Evolutionary conservation across 2,888 invertebrate species (phyloP).

Genomic region (Plutella xylostella): DNA sequence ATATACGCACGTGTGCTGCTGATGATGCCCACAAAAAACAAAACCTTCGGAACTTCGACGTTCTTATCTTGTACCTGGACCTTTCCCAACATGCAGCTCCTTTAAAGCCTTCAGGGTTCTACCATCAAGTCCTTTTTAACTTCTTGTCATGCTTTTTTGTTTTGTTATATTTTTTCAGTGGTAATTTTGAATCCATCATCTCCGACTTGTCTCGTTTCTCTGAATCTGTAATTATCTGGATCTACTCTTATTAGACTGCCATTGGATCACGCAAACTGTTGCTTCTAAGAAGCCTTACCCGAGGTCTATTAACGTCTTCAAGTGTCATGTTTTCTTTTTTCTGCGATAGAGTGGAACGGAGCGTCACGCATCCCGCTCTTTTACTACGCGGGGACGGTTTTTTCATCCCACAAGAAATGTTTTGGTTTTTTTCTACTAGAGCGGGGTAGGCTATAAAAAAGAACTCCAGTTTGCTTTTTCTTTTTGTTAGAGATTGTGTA

Average conservation of each 20-base stretch:
- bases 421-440: slow-evolving; percentile 64
- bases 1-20: slow-evolving; percentile 17
- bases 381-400: slow-evolving; percentile 53
- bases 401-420: slow-evolving; percentile 48
- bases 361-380: slow-evolving; percentile 30
- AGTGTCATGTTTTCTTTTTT: slow-evolving; percentile 43
- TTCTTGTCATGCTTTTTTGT: not conserved
- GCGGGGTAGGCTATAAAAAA: slow-evolving; percentile 29
- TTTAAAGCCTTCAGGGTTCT: not conserved
- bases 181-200: too few relatives aligned
- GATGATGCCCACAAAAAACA: slow-evolving; percentile 9
- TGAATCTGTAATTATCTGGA: slow-evolving; percentile 5
- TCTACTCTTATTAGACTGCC: slow-evolving; percentile 9
- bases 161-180: too few relatives aligned
- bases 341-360: slow-evolving; percentile 10
- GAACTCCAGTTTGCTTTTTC: slow-evolving; percentile 26
- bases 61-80: slow-evolving; percentile 10
- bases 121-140: too few relatives aligned
- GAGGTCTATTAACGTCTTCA: slow-evolving; percentile 30
- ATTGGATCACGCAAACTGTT: slow-evolving; percentile 20
- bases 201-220: not conserved
- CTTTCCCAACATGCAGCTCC: slow-evolving; percentile 5
- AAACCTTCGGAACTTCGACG: not conserved
- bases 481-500: slow-evolving; percentile 47
- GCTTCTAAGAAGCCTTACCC: slow-evolving; percentile 46